phyloP scores from a whole-genome alignment of 2,113 vertebrate species.

The Aviceda subcristata region DNA sequence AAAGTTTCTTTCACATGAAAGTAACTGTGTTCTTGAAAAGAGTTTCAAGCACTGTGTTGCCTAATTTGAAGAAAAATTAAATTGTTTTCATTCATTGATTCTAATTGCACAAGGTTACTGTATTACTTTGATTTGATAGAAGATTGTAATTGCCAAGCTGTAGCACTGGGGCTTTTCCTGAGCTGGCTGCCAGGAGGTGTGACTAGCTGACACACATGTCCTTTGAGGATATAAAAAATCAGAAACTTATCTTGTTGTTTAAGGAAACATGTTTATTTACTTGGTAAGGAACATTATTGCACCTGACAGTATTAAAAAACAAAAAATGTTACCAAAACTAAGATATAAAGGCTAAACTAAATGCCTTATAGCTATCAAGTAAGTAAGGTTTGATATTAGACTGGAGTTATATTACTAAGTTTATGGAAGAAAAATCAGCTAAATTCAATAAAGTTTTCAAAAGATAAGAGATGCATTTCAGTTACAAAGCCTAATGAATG shows the following conservation, averaged over 20 bases:
- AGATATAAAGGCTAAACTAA: neutral
- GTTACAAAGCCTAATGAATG: neutral
- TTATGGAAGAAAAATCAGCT: neutral
- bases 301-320: accelerated
- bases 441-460: neutral
- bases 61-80: neutral
- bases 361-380: neutral
- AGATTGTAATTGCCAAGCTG: neutral
- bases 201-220: neutral
- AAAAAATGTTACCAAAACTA: neutral
- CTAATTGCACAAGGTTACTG: neutral
- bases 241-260: neutral
- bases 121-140: neutral
- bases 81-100: neutral
- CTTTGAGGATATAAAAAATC: neutral
- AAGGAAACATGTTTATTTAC: neutral
- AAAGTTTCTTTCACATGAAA: neutral
- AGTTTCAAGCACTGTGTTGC: neutral
- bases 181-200: neutral
- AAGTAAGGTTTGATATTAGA: neutral
- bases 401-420: neutral
- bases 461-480: neutral
- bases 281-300: neutral
- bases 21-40: neutral
- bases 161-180: neutral